A percentile compares a stretch with the other conserved stretches of the same genome.
phyloP scores from a whole-genome alignment of 2,888 invertebrate species.

The Epiblema foenella region DNA sequence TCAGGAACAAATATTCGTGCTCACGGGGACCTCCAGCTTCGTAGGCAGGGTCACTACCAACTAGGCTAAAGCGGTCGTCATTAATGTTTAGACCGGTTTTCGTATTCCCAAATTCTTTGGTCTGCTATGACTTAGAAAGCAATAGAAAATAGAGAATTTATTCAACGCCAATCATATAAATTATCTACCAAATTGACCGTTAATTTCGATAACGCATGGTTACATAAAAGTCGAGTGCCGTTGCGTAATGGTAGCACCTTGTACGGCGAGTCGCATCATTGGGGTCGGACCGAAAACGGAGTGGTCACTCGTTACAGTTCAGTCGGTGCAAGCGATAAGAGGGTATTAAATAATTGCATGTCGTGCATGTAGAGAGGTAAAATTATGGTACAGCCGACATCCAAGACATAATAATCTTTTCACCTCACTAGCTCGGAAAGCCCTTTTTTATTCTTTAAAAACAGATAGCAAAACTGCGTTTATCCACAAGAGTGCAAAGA shows the following conservation, averaged over 20 bases:
- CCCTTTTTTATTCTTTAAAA: too few relatives aligned
- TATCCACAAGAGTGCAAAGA: too few relatives aligned
- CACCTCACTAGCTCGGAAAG: too few relatives aligned
- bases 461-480: too few relatives aligned
- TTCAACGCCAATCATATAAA: background rate
- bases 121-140: too few relatives aligned
- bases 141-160: background rate
- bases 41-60: too few relatives aligned
- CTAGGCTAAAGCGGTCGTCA: too few relatives aligned
- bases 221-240: conserved; percentile 17
- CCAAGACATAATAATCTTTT: too few relatives aligned
- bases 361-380: background rate
- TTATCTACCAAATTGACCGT: background rate
- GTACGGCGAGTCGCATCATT: conserved; percentile 39
- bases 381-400: background rate
- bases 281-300: conserved; percentile 39
- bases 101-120: too few relatives aligned
- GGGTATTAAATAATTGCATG: conserved; percentile 4
- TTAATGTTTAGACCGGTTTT: too few relatives aligned
- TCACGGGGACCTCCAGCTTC: too few relatives aligned
- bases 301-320: conserved; percentile 26
- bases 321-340: conserved; percentile 31
- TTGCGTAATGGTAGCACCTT: conserved; percentile 47
- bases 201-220: background rate
- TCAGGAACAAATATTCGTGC: too few relatives aligned